Evolutionary conservation across 2,888 invertebrate species (phyloP).

Genomic region (Melieria omissa): DNA sequence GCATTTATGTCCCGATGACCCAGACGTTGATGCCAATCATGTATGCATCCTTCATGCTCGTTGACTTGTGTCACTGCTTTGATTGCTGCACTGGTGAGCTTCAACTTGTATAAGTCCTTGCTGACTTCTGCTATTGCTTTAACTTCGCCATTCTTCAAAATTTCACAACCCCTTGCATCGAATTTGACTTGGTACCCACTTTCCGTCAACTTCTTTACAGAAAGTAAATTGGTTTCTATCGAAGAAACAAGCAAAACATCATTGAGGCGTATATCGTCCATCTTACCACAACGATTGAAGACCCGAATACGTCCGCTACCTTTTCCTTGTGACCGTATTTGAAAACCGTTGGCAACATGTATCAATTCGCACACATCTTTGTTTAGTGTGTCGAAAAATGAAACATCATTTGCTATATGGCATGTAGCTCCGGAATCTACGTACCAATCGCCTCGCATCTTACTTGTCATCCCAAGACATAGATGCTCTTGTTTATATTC

Average conservation of each 20-base stretch:
- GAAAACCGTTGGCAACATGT: no score
- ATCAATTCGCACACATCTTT: no score
- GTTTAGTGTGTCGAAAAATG: no score
- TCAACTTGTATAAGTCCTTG: neutral
- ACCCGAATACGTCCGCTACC: constrained; percentile 33
- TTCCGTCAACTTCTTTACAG: constrained; percentile 6
- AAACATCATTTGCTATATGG: no score
- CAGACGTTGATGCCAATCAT: constrained; percentile 22
- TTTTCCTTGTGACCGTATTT: constrained; percentile 34
- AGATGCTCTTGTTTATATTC: no score
- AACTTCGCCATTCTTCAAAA: constrained; percentile 1
- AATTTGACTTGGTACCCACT: neutral
- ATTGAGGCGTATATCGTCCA: constrained; percentile 28
- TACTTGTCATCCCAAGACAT: no score
- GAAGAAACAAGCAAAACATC: constrained; percentile 31
- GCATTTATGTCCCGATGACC: constrained; percentile 7
- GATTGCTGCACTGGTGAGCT: neutral
- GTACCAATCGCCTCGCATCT: no score
- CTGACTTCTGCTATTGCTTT: constrained; percentile 1
- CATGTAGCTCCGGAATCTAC: no score
- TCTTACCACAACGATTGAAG: constrained; percentile 36
- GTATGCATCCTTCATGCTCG: neutral
- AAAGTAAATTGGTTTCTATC: constrained; percentile 12
- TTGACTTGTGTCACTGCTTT: neutral
- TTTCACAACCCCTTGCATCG: neutral